Percentiles rank a stretch among this genome's conserved stretches.
phyloP scores from a whole-genome alignment of 1,140 invertebrate species.

The Drosophila orena region DNA sequence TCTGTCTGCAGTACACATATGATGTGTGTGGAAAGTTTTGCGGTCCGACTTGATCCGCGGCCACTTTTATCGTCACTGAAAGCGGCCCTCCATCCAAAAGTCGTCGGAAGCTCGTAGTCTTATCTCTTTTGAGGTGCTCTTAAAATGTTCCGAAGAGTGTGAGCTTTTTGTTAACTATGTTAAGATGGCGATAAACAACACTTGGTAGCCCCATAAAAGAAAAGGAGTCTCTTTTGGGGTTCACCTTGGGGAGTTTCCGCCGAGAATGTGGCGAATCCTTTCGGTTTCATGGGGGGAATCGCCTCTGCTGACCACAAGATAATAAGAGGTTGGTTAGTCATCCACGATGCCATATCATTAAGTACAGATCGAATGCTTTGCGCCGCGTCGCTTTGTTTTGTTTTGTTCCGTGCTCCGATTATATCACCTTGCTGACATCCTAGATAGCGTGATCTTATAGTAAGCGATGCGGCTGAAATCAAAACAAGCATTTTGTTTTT shows the following conservation, averaged over 20 bases:
- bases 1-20: slow-evolving; percentile 23
- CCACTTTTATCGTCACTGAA: slow-evolving; percentile 45
- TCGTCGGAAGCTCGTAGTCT: slow-evolving; percentile 4
- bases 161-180: slow-evolving; percentile 27
- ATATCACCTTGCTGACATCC: slow-evolving; percentile 38
- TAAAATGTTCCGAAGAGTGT: slow-evolving; percentile 10
- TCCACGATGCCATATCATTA: slow-evolving; percentile 28
- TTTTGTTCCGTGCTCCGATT: slow-evolving; percentile 38
- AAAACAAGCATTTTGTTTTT: slow-evolving; percentile 12
- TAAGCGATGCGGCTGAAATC: slow-evolving; percentile 13
- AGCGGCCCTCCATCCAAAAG: slow-evolving; percentile 24
- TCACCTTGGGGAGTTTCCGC: slow-evolving; percentile 51
- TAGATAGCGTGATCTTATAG: slow-evolving; percentile 29
- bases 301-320: slow-evolving; percentile 4
- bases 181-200: slow-evolving; percentile 8
- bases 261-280: slow-evolving; percentile 24
- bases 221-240: slow-evolving; percentile 7
- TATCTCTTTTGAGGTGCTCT: slow-evolving; percentile 31
- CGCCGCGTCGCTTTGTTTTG: slow-evolving; percentile 3
- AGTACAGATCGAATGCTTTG: slow-evolving; percentile 10
- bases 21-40: slow-evolving; percentile 39
- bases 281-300: slow-evolving; percentile 21
- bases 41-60: slow-evolving; percentile 36
- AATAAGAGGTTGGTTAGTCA: slow-evolving; percentile 24
- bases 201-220: not conserved